Evolutionary conservation across 2,797 vertebrate genomes (phyloP).

Genomic region (Siniperca scherzeri): DNA sequence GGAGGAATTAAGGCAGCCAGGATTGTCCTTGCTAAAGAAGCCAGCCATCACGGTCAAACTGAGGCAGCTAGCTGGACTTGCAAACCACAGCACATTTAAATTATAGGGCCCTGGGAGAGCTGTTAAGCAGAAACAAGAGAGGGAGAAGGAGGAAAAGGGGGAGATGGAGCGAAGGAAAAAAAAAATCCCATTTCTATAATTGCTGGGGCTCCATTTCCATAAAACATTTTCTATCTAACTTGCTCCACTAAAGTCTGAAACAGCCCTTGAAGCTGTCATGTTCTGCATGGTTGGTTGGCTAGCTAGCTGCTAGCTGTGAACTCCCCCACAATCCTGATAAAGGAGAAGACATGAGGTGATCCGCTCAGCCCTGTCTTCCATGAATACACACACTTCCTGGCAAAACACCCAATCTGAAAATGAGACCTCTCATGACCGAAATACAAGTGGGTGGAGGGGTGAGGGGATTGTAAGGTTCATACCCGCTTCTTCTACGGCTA

Average conservation of each 20-base stretch:
- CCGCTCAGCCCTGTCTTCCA: constrained; percentile 46
- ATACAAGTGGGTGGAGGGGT: constrained; percentile 25
- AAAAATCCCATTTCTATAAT: constrained; percentile 75
- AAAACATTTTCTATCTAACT: constrained; percentile 75
- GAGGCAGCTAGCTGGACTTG: constrained; percentile 71
- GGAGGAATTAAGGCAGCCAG: constrained; percentile 71
- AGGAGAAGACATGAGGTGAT: constrained; percentile 45
- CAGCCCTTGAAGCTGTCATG: constrained; percentile 59
- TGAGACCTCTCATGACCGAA: constrained; percentile 55
- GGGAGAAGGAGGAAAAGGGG: constrained; percentile 35
- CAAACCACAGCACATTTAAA: constrained; percentile 83
- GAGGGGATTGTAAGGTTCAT: constrained; percentile 33
- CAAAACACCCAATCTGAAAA: constrained; percentile 65
- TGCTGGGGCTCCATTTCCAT: constrained; percentile 78
- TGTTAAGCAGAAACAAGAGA: constrained; percentile 77
- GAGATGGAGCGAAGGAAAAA: constrained; percentile 24
- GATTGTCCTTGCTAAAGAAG: constrained; percentile 69
- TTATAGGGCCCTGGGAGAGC: constrained; percentile 76
- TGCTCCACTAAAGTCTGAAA: constrained; percentile 67
- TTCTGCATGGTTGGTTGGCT: constrained; percentile 35
- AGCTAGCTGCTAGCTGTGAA: constrained; percentile 26
- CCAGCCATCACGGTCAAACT: constrained; percentile 59
- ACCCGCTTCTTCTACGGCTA: constrained; percentile 34
- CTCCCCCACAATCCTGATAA: constrained; percentile 49
- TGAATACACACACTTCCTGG: constrained; percentile 57